A percentile compares a stretch with the other conserved stretches of the same genome.
Evolutionary conservation across 2,888 invertebrate genomes (phyloP).

Genomic region (Melinaea menophilus): DNA sequence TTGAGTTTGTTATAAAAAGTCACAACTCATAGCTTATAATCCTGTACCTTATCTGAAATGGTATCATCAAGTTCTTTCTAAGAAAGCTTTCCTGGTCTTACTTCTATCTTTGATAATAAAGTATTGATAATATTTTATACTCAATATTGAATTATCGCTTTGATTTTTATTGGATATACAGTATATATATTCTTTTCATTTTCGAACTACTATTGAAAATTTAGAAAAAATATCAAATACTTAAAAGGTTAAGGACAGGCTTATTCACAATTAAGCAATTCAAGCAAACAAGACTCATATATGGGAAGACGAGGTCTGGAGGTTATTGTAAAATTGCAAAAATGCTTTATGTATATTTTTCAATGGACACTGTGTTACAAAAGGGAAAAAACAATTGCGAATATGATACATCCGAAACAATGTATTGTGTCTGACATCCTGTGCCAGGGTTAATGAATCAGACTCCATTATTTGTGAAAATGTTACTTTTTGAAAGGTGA

Average conservation of each 20-base stretch:
- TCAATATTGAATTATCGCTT: no score
- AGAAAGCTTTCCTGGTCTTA: conserved; percentile 12
- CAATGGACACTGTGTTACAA: conserved; percentile 5
- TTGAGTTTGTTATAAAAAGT: no score
- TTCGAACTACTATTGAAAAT: no score
- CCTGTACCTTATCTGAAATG: conserved; percentile 30
- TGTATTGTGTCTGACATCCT: conserved; percentile 32
- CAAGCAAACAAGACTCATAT: background rate
- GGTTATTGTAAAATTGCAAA: conserved; percentile 7
- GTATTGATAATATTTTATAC: no score
- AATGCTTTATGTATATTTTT: conserved; percentile 1
- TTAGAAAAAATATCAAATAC: background rate
- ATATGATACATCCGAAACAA: conserved; percentile 27
- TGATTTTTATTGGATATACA: no score
- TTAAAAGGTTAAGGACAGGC: background rate
- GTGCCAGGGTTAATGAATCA: conserved; percentile 30
- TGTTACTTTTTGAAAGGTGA: conserved; percentile 14
- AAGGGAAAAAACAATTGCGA: conserved; percentile 20
- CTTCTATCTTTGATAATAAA: no score
- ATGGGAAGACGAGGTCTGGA: conserved; percentile 1
- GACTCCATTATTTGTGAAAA: conserved; percentile 22
- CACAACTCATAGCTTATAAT: conserved; percentile 8
- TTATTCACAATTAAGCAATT: background rate
- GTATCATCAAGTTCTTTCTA: conserved; percentile 30
- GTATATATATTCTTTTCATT: no score